phyloP scores from a whole-genome alignment of 2,113 vertebrate genomes.

The Aspiorhynchus laticeps region DNA sequence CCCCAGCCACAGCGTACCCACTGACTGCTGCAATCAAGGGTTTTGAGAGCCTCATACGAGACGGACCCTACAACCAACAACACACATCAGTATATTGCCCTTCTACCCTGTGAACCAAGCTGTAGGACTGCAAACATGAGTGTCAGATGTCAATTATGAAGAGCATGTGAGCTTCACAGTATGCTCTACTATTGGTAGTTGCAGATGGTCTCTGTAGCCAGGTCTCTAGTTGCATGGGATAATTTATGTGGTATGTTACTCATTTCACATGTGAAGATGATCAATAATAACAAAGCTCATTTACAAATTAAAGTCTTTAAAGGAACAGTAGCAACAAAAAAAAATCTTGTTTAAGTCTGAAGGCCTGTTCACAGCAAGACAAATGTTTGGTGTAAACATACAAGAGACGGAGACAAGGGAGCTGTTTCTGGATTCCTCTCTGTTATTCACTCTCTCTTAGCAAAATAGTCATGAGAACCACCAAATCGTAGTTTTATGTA shows the following conservation, averaged over 20 bases:
- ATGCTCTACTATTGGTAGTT: neutral
- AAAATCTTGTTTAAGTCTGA: too few relatives aligned
- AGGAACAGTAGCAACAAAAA: too few relatives aligned
- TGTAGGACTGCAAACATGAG: neutral
- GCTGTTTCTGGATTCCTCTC: too few relatives aligned
- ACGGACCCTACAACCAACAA: conserved; percentile 65
- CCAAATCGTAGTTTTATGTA: too few relatives aligned
- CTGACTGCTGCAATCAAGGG: conserved; percentile 68
- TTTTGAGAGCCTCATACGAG: conserved; percentile 70
- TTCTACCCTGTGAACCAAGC: neutral
- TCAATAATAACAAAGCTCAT: too few relatives aligned
- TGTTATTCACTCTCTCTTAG: too few relatives aligned
- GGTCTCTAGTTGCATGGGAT: too few relatives aligned
- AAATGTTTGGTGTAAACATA: neutral
- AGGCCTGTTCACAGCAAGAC: neutral
- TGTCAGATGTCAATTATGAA: neutral
- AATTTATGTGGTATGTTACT: neutral
- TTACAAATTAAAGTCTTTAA: too few relatives aligned
- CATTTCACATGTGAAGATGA: neutral
- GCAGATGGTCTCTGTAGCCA: neutral
- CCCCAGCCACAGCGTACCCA: conserved; percentile 71
- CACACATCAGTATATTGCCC: neutral
- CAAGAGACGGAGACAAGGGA: too few relatives aligned
- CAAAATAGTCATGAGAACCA: too few relatives aligned
- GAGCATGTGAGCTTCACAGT: neutral